Conservation (phyloP, 2,113 vertebrate species). For the Tupaia chinensis region DNA sequence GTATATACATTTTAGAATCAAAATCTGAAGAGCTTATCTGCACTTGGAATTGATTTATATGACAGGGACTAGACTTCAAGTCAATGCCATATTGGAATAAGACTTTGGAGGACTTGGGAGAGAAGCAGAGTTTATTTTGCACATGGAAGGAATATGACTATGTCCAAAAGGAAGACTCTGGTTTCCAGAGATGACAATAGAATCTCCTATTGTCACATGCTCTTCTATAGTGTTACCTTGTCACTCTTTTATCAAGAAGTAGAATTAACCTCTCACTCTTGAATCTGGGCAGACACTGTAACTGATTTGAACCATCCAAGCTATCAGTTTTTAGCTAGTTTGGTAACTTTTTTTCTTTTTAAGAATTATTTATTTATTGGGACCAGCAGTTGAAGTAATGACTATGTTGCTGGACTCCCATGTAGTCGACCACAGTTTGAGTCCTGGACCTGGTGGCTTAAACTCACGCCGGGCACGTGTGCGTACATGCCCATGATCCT, state of each 20-base stretch:
- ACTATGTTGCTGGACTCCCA: too few relatives aligned
- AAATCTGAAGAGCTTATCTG: not conserved
- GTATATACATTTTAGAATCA: slow-evolving; percentile 39
- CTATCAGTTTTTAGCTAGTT: not conserved
- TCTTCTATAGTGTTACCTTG: not conserved
- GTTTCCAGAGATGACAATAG: not conserved
- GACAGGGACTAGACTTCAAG: not conserved
- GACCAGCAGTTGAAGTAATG: too few relatives aligned
- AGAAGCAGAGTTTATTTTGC: not conserved
- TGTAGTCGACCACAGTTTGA: too few relatives aligned
- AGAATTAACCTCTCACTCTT: not conserved
- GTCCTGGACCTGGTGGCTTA: too few relatives aligned
- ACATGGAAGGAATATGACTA: slow-evolving; percentile 14
- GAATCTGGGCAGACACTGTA: not conserved
- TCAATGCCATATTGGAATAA: not conserved
- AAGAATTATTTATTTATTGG: too few relatives aligned
- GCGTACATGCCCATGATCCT: too few relatives aligned
- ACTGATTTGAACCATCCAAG: not conserved
- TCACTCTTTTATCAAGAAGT: not conserved
- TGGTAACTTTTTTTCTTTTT: not conserved
- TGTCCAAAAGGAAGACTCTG: not conserved
- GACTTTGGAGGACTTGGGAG: not conserved
- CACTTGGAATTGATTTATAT: slow-evolving; percentile 9
- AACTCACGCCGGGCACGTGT: too few relatives aligned
- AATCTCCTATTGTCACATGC: not conserved